Evolutionary conservation across 2,888 invertebrate genomes (phyloP).

Genomic region (Trileptium ribeirensis): DNA sequence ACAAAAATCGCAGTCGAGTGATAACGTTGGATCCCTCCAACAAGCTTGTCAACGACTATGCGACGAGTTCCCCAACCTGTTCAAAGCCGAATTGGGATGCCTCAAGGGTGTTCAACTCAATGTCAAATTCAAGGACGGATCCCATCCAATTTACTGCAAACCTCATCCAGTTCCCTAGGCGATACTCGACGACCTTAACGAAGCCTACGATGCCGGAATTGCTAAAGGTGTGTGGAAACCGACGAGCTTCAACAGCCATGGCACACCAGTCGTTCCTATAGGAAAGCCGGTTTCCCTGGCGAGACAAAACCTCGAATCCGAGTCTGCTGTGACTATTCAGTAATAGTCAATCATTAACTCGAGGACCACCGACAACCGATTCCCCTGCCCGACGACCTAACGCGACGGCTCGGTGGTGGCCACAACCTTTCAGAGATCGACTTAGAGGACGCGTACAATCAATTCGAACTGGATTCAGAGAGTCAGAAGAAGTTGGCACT

Average conservation of each 20-base stretch:
- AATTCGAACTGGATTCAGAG: neutral
- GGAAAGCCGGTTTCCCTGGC: neutral
- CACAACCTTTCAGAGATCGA: neutral
- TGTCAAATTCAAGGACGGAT: neutral
- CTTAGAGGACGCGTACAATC: slow-evolving; percentile 3
- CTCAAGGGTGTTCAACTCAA: neutral
- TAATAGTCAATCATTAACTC: neutral
- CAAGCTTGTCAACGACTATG: neutral
- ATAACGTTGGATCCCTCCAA: neutral
- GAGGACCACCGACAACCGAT: slow-evolving; percentile 3
- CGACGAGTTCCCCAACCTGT: neutral
- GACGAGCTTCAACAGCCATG: neutral
- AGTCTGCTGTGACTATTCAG: neutral
- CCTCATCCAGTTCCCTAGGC: neutral
- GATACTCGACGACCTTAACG: neutral
- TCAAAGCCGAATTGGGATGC: neutral
- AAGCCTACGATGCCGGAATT: neutral
- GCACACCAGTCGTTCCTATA: slow-evolving; percentile 2
- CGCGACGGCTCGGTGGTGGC: neutral
- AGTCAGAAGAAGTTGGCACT: slow-evolving; percentile 16
- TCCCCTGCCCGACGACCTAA: neutral
- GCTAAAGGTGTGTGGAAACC: slow-evolving; percentile 6
- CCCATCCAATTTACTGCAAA: slow-evolving; percentile 2
- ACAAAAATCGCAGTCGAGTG: too few species aligned
- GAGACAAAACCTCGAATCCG: neutral